phyloP scores from a whole-genome alignment of 2,888 invertebrate genomes.

The Lissocephala sabroskyi region DNA sequence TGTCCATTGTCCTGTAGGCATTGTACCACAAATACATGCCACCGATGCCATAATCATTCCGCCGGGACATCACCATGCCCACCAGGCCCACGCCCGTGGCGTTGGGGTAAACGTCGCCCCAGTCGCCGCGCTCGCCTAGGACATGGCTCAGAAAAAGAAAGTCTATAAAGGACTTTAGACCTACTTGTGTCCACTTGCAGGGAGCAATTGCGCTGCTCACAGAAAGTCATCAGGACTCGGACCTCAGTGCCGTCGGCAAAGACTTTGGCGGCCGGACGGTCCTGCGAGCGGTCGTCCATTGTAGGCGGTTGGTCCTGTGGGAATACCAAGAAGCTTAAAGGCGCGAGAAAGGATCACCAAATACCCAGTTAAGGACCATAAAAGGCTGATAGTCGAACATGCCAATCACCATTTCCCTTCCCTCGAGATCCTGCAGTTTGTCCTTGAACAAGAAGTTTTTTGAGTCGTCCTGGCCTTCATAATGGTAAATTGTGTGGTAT shows the following conservation, averaged over 20 bases:
- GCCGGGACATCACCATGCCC: slow-evolving; percentile 77
- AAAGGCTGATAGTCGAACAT: slow-evolving; percentile 67
- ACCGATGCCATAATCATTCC: slow-evolving; percentile 74
- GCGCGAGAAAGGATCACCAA: too few species aligned
- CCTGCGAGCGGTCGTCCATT: too few species aligned
- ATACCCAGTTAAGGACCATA: slow-evolving; percentile 51
- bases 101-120: slow-evolving; percentile 79
- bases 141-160: slow-evolving; percentile 3
- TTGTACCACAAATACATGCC: slow-evolving; percentile 49
- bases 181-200: slow-evolving; percentile 66
- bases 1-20: slow-evolving; percentile 76
- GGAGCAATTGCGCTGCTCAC: slow-evolving; percentile 72
- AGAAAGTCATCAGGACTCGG: slow-evolving; percentile 68
- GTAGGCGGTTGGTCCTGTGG: too few species aligned
- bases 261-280: too few species aligned
- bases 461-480: too few species aligned
- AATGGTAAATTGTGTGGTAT: too few species aligned
- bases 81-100: slow-evolving; percentile 78
- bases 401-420: slow-evolving; percentile 58
- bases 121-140: slow-evolving; percentile 75
- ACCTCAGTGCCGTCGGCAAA: slow-evolving; percentile 76
- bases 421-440: slow-evolving; percentile 54
- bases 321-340: too few species aligned
- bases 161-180: slow-evolving; percentile 3
- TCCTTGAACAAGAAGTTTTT: slow-evolving; percentile 22